Conservation (phyloP, 2,797 vertebrate species). For the Micropoecilia bifurca region DNA sequence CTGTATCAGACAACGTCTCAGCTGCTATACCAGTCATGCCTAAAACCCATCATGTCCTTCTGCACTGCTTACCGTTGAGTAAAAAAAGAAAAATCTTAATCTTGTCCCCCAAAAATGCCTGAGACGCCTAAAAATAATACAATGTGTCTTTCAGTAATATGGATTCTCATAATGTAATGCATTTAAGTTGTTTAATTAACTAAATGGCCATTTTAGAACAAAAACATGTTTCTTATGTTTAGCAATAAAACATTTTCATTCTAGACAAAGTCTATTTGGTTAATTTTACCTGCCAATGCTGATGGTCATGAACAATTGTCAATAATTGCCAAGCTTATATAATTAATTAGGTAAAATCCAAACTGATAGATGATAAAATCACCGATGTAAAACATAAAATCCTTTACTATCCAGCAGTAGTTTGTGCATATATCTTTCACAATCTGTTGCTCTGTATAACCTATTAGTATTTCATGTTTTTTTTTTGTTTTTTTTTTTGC, state of each 20-base stretch:
- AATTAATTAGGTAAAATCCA: background rate
- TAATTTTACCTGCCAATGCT: background rate
- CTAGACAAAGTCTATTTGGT: background rate
- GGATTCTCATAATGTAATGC: background rate
- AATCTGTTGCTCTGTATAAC: constrained; percentile 23
- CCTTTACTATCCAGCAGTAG: background rate
- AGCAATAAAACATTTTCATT: too few relatives aligned
- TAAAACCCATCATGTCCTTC: background rate
- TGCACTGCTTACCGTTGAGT: background rate
- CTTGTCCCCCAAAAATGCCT: background rate
- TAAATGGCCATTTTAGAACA: background rate
- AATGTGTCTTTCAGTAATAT: background rate
- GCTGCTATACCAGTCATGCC: background rate
- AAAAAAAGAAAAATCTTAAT: background rate
- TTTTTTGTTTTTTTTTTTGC: constrained; percentile 19
- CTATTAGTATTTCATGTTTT: constrained; percentile 35
- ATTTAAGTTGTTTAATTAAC: background rate
- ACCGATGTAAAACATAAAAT: constrained; percentile 46
- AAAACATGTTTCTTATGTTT: background rate
- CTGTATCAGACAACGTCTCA: background rate
- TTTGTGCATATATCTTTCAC: constrained; percentile 6
- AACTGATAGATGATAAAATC: constrained; percentile 9
- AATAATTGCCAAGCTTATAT: background rate
- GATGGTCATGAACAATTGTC: background rate
- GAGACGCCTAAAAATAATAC: background rate